Percentiles rank a stretch among this genome's conserved stretches.
Conservation (phyloP, 2,113 vertebrate genomes). For the Bothrops jararaca region DNA sequence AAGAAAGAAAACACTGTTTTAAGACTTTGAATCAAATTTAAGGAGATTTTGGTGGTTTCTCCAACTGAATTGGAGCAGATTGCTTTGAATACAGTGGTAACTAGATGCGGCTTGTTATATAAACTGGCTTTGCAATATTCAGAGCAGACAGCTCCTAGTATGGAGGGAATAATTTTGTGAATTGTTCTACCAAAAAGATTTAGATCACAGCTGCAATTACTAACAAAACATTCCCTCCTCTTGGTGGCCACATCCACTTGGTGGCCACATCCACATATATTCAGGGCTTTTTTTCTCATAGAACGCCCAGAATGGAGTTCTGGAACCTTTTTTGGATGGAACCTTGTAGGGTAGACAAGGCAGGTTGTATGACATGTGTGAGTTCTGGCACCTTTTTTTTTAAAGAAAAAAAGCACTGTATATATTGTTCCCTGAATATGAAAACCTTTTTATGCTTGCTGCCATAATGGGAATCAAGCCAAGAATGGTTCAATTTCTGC, state of each 20-base stretch:
- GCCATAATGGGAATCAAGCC: background rate
- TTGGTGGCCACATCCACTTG: background rate
- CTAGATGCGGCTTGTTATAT: background rate
- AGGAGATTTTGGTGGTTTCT: background rate
- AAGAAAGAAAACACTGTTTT: background rate
- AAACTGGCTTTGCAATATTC: background rate
- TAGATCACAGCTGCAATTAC: background rate
- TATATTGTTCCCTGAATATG: background rate
- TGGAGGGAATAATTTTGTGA: background rate
- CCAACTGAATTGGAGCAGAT: background rate
- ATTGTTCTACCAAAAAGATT: background rate
- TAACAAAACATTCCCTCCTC: background rate
- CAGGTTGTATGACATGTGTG: no score
- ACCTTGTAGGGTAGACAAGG: no score
- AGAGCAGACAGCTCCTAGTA: background rate
- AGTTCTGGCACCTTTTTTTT: no score
- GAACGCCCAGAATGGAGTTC: no score
- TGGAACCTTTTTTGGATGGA: no score
- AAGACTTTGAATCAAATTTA: background rate
- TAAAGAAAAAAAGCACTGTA: background rate
- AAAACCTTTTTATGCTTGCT: background rate
- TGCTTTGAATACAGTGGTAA: background rate
- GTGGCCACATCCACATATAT: no score
- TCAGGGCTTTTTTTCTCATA: no score
- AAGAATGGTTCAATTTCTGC: background rate